Evolutionary conservation across 2,888 invertebrate species (phyloP), one percentile per base, ranked within the genome.

Genomic region (Cremastinae sp.): DNA sequence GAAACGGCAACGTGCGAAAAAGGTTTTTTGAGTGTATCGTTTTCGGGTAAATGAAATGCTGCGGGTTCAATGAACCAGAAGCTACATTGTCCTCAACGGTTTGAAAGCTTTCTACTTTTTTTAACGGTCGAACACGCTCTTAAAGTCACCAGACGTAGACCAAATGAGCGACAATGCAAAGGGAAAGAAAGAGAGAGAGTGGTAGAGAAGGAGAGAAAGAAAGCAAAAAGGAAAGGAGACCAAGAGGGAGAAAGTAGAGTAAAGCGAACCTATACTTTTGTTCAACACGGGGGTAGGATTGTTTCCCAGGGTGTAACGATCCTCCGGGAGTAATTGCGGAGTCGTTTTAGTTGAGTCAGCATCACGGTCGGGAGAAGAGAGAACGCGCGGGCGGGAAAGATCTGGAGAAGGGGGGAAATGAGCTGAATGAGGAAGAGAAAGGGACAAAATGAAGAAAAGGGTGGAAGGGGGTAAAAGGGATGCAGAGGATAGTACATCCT

Each of bases 301-400:
- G 86, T 86, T 87, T 87, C 82, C 83, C 82, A 79, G 81, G 81
- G 82, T 83, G 85, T 84, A 87, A 84, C 86, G 84, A 86, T 87
- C 85, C 85, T 82, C 79, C 66, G 82, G 83, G 86, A 87, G 86
- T 87, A 87, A 87, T 87, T 87, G 86, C 85, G 80, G 82, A 83
- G 84, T 86, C 83, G 85, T 86, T 85, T 85, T 80, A 83, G 86
- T 82, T 80, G 86, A 87, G 83, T 87, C 86, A 86, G 86, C 87
- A 28, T 28, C 28, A 81, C 78, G 81, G 76, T 35, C 59, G 80
- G 81, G 28, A 28, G 28, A 28, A 28, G 28, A 28, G 28, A 28
- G 28, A 28, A 28, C 28, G 28, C 28, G 28, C 28, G 28, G 5
- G 28, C 28, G 28, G 28, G 2, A 3, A 5, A 28, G 28, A 28